A percentile compares a stretch with the other conserved stretches of the same genome.
Conservation (phyloP, 2,888 invertebrate genomes). For the Nomada fabriciana region DNA sequence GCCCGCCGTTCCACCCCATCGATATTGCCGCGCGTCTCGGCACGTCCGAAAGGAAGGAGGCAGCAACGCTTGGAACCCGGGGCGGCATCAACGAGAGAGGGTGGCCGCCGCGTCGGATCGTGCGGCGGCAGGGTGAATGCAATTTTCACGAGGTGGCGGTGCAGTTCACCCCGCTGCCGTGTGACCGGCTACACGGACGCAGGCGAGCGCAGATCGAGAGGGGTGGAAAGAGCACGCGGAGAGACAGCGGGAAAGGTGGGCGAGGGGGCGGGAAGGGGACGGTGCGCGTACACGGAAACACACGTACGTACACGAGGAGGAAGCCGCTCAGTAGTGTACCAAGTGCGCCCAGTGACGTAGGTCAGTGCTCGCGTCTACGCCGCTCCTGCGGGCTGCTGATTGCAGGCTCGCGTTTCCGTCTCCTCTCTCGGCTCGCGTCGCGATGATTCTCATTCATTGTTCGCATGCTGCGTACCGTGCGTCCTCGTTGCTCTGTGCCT, state of each 20-base stretch:
- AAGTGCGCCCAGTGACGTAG: constrained; percentile 76
- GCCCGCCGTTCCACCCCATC: no score
- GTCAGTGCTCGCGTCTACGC: constrained; percentile 75
- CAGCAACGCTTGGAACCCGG: neutral
- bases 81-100: constrained; percentile 37
- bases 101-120: constrained; percentile 39
- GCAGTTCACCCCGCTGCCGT: constrained; percentile 74
- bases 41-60: constrained; percentile 26
- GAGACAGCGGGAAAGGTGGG: neutral
- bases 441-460: constrained; percentile 36
- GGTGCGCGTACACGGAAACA: constrained; percentile 54
- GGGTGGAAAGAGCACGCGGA: constrained; percentile 17
- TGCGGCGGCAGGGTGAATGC: constrained; percentile 62
- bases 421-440: constrained; percentile 3
- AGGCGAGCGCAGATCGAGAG: constrained; percentile 27
- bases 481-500: constrained; percentile 32
- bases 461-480: neutral
- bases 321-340: constrained; percentile 61
- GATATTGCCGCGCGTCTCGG: neutral
- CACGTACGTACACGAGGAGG: constrained; percentile 52
- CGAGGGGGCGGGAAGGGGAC: constrained; percentile 15
- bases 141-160: constrained; percentile 80
- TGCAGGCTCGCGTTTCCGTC: constrained; percentile 35
- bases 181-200: constrained; percentile 65
- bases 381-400: constrained; percentile 57